Evolutionary conservation across 2,797 vertebrate genomes (phyloP), one percentile per base, ranked within the genome.

Genomic region (Typhlichthys eigenmanni): DNA sequence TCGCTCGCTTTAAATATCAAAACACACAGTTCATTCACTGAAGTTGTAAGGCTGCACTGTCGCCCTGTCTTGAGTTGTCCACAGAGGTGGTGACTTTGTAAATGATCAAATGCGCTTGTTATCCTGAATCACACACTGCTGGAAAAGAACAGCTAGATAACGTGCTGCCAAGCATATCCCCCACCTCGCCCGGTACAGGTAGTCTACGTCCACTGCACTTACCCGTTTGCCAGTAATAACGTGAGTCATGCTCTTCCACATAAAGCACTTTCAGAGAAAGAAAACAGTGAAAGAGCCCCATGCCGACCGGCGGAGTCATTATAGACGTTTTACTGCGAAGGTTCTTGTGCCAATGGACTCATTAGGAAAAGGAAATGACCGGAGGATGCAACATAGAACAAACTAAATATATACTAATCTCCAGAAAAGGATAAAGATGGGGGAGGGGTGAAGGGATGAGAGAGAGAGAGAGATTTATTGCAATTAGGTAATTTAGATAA

Each of bases 361-460:
- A 63, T 77, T 70, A 58, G 62, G n/a, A 61, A 68, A 66, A 74
- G 65, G 53, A 71, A 72, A 69, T 71, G 29, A 64, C 38, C 43
- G n/a, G 48, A 52, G n/a, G 48, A 51, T 43, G 10, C 8, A 48
- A 61, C 34, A 64, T 14, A 48, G 57, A 13, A 56, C 38, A 46
- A 34, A 52, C 62, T 11, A 64, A 51, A 63, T 55, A 55, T 53
- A 62, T 8, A 55, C 50, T 50, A 8, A 16, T 34, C 48, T 60
- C 29, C n/a, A 60, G 24, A 50, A 13, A 43, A 29, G 5, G 24
- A 13, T 3, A 46, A 16, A 45, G 50, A 38, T 6, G n/a, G 59
- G 52, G 13, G 24, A 43, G 52, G 47, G 57, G 16, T 14, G 47
- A 14, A 19, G 13, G 1, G 19, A 38, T 0, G 47, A 34, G 13